Base-by-base conservation (phyloP, 2,888 invertebrate genomes). In the Imbricaverruca yamaguchii region DNA sequence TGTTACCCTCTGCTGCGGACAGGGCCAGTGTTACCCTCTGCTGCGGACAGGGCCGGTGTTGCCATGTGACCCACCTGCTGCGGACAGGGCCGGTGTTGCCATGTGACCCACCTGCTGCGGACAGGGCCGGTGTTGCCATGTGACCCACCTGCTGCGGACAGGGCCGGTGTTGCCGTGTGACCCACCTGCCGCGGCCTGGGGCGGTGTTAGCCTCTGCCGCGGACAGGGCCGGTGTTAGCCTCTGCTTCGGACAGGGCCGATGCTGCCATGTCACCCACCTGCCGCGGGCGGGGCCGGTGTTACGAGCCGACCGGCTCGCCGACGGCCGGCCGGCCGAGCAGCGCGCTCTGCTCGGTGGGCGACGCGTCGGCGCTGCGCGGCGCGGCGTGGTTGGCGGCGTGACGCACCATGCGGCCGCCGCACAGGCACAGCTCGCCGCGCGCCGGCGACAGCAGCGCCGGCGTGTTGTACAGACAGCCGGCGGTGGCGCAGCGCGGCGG, bases 381-480 rank as follows among this genome's bases (percentile, higher is more conserved):
- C 10, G 21, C 21, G 23, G 74, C 74, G 74, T 74, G 53, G 74
- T 74, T 74, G 10, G 53, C 21, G 21, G 74, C 74, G 21, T 15
- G 6, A 4, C 18, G 74, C 74, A 74, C 21, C 74, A 74, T 74
- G 18, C 18, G 74, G 8, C 18, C 74, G 21, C 74, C 74, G 74
- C 74, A 74, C 21, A 74, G 74, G 55, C 74, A 74, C 53, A 55
- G 23, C 53, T 53, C 55, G 55, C 74, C 74, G 55, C 55, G 74
- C 21, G 59, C 77, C 61, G 59, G 23, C 21, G 65, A 69, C 80
- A 81, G 81, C 80, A 69, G 59, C 53, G 79, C 79, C 77, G 63
- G 69, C 79, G 69, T 67, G 23, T 53, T 56, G 61, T 81, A 57
- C 67, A 81, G 80, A 11, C 80, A 21, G 80, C 80, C 55, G 81